Conservation (phyloP, 1,140 invertebrate genomes). For the Sinonovacula constricta region DNA sequence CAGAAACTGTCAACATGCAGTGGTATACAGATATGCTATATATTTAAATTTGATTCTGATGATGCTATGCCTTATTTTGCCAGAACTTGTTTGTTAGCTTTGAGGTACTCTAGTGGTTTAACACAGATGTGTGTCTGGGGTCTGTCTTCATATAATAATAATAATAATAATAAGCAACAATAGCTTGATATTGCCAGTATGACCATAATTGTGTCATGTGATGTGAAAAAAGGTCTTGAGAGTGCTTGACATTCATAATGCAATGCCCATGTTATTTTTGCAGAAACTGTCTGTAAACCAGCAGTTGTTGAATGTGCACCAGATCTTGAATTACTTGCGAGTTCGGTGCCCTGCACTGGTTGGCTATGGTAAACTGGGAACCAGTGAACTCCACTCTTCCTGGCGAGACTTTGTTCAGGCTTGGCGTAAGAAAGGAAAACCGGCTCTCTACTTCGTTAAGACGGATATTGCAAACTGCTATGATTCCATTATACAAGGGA, state of each 20-base stretch:
- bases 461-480: constrained; percentile 66
- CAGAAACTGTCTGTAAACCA: constrained; percentile 65
- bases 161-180: neutral
- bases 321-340: constrained; percentile 55
- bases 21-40: too few species aligned
- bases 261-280: constrained; percentile 1
- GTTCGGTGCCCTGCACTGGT: constrained; percentile 47
- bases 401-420: too few species aligned
- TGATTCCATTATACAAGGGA: constrained; percentile 61
- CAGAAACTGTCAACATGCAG: too few species aligned
- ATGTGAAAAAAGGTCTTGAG: neutral
- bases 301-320: constrained; percentile 58
- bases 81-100: neutral
- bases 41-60: too few species aligned
- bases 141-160: neutral
- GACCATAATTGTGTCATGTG: neutral
- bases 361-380: constrained; percentile 61
- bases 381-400: constrained; percentile 66
- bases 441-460: constrained; percentile 68
- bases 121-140: too few species aligned
- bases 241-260: neutral
- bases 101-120: too few species aligned
- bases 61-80: too few species aligned
- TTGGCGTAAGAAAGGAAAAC: neutral
- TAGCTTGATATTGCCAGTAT: neutral